Percentiles rank a stretch among this genome's conserved stretches.
Conservation (phyloP, 2,113 vertebrate genomes). For the Eulemur rufifrons region DNA sequence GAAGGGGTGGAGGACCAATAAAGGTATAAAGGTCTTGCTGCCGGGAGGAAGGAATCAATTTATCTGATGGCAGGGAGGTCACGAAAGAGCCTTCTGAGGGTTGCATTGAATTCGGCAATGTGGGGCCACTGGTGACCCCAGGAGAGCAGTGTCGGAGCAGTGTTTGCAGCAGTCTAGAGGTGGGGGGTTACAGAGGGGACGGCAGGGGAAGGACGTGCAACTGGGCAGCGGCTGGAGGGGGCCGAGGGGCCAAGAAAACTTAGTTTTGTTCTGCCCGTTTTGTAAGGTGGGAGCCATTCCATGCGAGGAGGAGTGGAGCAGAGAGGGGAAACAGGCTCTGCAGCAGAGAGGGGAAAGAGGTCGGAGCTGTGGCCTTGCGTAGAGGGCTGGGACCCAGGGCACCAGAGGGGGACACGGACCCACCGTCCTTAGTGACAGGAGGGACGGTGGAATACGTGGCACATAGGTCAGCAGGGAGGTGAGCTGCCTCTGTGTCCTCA, state of each 20-base stretch:
- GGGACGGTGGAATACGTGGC: not conserved
- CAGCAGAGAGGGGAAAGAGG: not conserved
- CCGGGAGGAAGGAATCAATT: not conserved
- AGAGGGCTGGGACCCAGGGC: not conserved
- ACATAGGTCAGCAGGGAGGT: not conserved
- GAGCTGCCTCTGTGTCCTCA: not conserved
- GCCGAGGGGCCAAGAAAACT: too few species aligned
- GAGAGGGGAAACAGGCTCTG: not conserved
- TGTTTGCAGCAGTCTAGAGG: not conserved
- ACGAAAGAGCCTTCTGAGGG: not conserved
- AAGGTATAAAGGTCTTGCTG: accelerated
- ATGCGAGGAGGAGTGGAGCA: not conserved
- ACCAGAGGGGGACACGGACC: not conserved
- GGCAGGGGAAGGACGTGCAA: not conserved
- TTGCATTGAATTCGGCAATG: not conserved
- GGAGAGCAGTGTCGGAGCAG: not conserved
- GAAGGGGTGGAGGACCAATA: not conserved
- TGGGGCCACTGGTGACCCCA: not conserved
- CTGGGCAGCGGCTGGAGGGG: not conserved
- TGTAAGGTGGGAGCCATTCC: not conserved
- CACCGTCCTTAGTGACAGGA: not conserved
- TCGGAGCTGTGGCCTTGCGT: not conserved
- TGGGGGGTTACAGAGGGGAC: too few species aligned
- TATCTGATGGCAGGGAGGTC: not conserved
- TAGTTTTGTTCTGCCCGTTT: not conserved